phyloP scores from a whole-genome alignment of 2,888 invertebrate genomes.

The Lathronympha strigana region DNA sequence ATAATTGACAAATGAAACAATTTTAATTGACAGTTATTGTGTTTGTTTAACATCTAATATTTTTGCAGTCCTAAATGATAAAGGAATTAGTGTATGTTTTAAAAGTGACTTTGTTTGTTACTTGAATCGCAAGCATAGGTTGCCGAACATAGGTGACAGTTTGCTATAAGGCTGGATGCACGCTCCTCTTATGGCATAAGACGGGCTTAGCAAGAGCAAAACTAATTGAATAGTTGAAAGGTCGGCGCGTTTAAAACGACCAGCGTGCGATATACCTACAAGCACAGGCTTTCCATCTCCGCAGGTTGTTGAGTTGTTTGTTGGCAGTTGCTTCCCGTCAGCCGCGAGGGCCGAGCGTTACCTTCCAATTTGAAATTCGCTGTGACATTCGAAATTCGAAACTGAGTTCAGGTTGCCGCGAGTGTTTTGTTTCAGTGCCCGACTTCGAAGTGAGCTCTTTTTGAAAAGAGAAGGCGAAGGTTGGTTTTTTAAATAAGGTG shows the following conservation, averaged over 20 bases:
- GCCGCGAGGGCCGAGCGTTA: conserved; percentile 46
- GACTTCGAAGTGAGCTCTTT: conserved; percentile 14
- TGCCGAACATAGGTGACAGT: too few species aligned
- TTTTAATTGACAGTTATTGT: too few species aligned
- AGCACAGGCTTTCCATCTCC: conserved; percentile 34
- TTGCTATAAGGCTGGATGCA: too few species aligned
- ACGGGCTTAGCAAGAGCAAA: too few species aligned
- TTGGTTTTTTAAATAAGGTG: conserved; percentile 24
- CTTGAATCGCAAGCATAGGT: too few species aligned
- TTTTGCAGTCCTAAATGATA: too few species aligned
- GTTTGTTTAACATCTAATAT: too few species aligned
- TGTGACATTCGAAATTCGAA: conserved; percentile 19
- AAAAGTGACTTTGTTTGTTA: too few species aligned
- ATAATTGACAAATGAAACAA: too few species aligned
- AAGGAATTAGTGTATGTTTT: too few species aligned
- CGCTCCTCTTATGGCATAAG: too few species aligned
- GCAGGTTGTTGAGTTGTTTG: conserved; percentile 44
- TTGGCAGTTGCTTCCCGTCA: conserved; percentile 53
- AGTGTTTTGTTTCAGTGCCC: conserved; percentile 42
- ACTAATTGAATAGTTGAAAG: not conserved
- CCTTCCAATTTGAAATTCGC: conserved; percentile 24
- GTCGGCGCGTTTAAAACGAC: not conserved
- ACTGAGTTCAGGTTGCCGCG: conserved; percentile 22
- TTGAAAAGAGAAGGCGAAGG: conserved; percentile 39
- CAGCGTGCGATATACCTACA: not conserved